Evolutionary conservation across 1,140 invertebrate species (phyloP).

Genomic region (Procambarus clarkii): DNA sequence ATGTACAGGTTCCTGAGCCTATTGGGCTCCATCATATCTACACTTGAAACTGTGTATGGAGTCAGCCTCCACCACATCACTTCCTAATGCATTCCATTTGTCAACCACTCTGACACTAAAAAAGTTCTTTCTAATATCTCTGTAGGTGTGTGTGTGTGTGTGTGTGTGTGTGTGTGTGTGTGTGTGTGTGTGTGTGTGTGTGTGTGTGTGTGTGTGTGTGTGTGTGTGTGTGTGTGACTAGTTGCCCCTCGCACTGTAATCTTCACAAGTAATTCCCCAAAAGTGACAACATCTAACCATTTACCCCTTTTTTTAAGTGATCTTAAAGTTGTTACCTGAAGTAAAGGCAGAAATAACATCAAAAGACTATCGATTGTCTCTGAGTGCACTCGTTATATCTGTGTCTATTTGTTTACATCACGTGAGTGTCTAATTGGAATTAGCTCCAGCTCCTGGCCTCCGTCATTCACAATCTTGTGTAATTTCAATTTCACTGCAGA

Average conservation of each 20-base stretch:
- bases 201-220: conserved; percentile 29
- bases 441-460: too few species aligned
- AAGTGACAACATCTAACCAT: neutral
- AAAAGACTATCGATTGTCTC: neutral
- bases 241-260: neutral
- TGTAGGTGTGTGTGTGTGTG: conserved; percentile 8
- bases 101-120: too few species aligned
- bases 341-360: neutral
- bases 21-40: too few species aligned
- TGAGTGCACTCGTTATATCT: neutral
- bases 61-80: too few species aligned
- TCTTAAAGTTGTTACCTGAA: neutral
- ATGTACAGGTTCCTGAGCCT: too few species aligned
- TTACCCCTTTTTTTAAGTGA: neutral
- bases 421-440: too few species aligned
- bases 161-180: conserved; percentile 29
- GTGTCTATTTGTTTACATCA: too few species aligned
- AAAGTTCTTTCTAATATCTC: too few species aligned
- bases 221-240: neutral
- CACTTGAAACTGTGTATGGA: too few species aligned
- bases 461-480: too few species aligned
- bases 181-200: conserved; percentile 24
- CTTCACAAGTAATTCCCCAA: neutral
- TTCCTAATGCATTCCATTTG: too few species aligned
- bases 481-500: too few species aligned